phyloP scores from a whole-genome alignment of 2,113 vertebrate genomes.

The Phylloscopus trochilus region DNA sequence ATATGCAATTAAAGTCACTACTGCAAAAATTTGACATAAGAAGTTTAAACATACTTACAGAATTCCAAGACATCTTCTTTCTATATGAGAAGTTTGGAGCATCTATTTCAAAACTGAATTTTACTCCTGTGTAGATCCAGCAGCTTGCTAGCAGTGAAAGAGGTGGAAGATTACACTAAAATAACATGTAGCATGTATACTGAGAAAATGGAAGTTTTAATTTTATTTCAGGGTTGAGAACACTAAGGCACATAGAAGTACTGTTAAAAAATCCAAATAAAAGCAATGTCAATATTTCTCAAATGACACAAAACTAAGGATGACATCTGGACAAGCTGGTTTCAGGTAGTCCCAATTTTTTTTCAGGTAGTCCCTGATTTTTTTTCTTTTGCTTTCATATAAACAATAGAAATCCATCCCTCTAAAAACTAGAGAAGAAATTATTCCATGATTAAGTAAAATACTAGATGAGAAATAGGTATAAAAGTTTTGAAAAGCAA shows the following conservation, averaged over 20 bases:
- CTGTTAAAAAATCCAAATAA: background rate
- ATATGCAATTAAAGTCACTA: background rate
- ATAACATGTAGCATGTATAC: background rate
- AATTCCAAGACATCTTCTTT: background rate
- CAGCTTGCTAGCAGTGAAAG: background rate
- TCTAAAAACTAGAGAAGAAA: background rate
- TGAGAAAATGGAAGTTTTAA: background rate
- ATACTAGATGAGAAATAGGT: background rate
- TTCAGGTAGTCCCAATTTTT: background rate
- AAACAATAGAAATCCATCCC: background rate
- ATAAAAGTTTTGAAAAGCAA: background rate
- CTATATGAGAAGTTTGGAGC: background rate
- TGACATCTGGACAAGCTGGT: background rate
- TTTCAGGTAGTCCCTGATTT: background rate
- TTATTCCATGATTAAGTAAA: background rate
- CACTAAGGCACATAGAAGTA: background rate
- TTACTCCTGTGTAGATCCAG: background rate
- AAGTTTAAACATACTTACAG: background rate
- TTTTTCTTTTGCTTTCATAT: background rate
- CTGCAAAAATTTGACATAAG: background rate
- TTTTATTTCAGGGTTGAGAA: background rate
- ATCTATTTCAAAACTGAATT: background rate
- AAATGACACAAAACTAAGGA: background rate
- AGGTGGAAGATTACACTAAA: background rate
- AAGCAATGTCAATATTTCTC: background rate